Percentiles rank a stretch among this genome's conserved stretches.
Conservation (phyloP, 2,797 vertebrate species). For the Myoxocephalus aenaeus region DNA sequence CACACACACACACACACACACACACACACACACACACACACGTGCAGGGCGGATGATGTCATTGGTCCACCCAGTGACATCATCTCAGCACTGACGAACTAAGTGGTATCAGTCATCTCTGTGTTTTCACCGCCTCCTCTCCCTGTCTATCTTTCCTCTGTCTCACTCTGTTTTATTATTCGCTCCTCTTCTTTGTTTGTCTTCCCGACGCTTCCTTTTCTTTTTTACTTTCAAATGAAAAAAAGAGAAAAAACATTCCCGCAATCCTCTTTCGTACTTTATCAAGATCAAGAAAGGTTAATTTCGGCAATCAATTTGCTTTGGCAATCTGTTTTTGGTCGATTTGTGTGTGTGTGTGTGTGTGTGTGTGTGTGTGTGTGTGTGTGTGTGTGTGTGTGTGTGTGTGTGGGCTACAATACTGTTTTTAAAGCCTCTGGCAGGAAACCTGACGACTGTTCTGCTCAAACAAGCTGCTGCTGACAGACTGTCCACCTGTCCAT, state of each 20-base stretch:
- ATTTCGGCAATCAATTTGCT: not conserved
- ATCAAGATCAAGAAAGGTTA: not conserved
- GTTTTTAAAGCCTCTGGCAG: conserved; percentile 52
- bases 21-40: conserved; percentile 1
- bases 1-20: conserved; percentile 13
- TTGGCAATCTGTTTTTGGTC: not conserved
- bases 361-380: not conserved
- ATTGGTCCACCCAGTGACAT: conserved; percentile 67
- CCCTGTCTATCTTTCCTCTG: not conserved
- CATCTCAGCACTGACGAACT: conserved; percentile 38
- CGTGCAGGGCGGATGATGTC: conserved; percentile 60
- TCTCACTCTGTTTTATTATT: not conserved
- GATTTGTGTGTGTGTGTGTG: not conserved
- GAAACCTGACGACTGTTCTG: conserved; percentile 40
- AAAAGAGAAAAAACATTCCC: not conserved
- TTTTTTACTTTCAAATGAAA: too few relatives aligned
- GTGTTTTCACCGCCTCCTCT: conserved; percentile 10
- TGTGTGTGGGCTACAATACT: not conserved
- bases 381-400: not conserved
- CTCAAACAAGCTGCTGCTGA: conserved; percentile 40
- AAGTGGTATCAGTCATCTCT: conserved; percentile 16
- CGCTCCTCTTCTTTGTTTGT: not conserved
- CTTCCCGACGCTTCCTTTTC: not conserved
- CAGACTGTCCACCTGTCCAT: conserved; percentile 20
- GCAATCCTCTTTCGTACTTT: not conserved